Evolutionary conservation across 1,140 invertebrate genomes (phyloP).

Genomic region (Bombus superbus): DNA sequence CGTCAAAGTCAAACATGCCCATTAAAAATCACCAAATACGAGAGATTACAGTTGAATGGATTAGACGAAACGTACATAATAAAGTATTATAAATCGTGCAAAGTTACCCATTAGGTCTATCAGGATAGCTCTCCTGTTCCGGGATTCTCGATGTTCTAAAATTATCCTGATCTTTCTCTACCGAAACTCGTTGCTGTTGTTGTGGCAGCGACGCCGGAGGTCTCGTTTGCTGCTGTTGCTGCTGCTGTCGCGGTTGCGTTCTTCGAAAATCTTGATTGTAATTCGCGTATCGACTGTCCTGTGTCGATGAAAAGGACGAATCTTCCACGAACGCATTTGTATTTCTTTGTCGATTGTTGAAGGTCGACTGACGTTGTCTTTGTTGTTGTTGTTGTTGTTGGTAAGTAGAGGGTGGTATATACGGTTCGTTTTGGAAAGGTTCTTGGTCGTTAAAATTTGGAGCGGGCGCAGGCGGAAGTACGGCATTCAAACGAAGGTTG

Average conservation of each 20-base stretch:
- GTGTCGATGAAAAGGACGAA: slow-evolving; percentile 63
- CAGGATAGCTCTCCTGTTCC: slow-evolving; percentile 71
- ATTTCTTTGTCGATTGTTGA: slow-evolving; percentile 44
- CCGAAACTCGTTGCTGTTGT: slow-evolving; percentile 6
- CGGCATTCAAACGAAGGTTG: slow-evolving; percentile 74
- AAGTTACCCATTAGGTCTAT: slow-evolving; percentile 71
- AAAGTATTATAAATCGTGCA: not conserved
- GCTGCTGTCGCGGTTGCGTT: slow-evolving; percentile 63
- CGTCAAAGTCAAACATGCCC: no score
- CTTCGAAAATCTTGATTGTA: slow-evolving; percentile 70
- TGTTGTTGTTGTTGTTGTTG: slow-evolving; percentile 69
- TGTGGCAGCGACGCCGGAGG: not conserved
- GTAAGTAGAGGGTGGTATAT: slow-evolving; percentile 66
- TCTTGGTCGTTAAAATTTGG: slow-evolving; percentile 67
- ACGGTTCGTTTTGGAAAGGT: slow-evolving; percentile 72
- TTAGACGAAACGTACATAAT: not conserved
- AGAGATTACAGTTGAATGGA: no score
- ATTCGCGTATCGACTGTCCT: slow-evolving; percentile 64
- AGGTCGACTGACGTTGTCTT: slow-evolving; percentile 57
- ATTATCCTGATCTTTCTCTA: slow-evolving; percentile 27
- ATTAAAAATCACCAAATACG: no score
- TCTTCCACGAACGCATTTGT: slow-evolving; percentile 54
- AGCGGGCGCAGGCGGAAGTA: slow-evolving; percentile 67
- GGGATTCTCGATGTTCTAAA: slow-evolving; percentile 9
- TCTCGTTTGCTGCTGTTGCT: slow-evolving; percentile 53